phyloP scores from a whole-genome alignment of 2,888 invertebrate genomes.

The Pseudococcus viburni region DNA sequence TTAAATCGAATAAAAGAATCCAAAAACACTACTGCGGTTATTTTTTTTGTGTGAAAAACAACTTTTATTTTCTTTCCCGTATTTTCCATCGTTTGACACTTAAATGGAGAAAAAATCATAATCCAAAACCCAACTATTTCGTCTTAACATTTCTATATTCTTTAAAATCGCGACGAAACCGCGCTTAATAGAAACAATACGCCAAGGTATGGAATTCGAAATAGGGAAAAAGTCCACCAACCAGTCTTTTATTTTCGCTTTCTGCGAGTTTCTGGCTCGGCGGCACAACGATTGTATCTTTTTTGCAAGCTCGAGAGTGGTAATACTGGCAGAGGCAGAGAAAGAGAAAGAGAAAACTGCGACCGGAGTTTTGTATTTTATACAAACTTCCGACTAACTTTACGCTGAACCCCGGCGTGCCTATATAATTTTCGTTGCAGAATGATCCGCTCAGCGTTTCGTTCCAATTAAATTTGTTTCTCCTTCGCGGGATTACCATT shows the following conservation, averaged over 20 bases:
- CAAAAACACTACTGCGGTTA: no score
- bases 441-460: constrained; percentile 61
- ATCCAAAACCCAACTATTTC: no score
- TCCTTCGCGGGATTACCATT: constrained; percentile 59
- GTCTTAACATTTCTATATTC: no score
- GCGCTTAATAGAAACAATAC: not conserved
- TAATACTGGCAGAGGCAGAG: not conserved
- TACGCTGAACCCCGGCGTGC: not conserved
- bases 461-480: constrained; percentile 62
- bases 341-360: constrained; percentile 29
- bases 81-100: no score
- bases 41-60: no score
- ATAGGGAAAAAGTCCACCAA: not conserved
- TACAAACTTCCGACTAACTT: constrained; percentile 59
- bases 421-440: constrained; percentile 57
- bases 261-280: not conserved
- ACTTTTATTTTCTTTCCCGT: no score
- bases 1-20: no score
- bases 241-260: constrained; percentile 20
- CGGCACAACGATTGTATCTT: constrained; percentile 18
- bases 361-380: constrained; percentile 58
- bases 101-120: no score
- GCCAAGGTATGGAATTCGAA: not conserved
- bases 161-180: no score
- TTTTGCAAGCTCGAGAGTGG: constrained; percentile 18